Conservation (phyloP, 1,140 invertebrate species). For the Eciton burchellii region DNA sequence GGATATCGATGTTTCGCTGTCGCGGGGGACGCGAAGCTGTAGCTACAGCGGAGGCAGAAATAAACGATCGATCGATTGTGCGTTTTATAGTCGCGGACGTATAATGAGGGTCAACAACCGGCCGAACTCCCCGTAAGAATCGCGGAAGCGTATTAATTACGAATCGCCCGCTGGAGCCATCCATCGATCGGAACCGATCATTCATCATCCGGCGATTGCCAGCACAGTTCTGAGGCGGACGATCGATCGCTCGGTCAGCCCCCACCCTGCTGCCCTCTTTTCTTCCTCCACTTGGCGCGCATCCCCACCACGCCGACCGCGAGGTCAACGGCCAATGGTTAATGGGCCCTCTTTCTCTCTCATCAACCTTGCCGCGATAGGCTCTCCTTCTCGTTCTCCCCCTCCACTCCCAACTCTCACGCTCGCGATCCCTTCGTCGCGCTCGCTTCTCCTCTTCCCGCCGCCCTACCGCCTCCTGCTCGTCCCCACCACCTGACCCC, state of each 20-base stretch:
- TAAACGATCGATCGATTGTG: neutral
- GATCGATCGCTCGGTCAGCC: slow-evolving; percentile 56
- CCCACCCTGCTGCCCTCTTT: slow-evolving; percentile 49
- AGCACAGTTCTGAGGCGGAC: slow-evolving; percentile 53
- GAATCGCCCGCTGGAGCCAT: slow-evolving; percentile 43
- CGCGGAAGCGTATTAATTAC: slow-evolving; percentile 51
- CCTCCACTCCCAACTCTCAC: slow-evolving; percentile 15
- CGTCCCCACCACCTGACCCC: neutral
- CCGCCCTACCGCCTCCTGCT: slow-evolving; percentile 1
- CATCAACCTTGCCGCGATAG: slow-evolving; percentile 22
- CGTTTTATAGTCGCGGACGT: slow-evolving; percentile 1
- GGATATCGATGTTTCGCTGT: neutral
- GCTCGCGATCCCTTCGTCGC: neutral
- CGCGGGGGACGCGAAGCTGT: neutral
- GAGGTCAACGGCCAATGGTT: slow-evolving; percentile 73
- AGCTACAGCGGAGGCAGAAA: slow-evolving; percentile 3
- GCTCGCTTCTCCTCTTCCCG: neutral
- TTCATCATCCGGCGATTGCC: slow-evolving; percentile 33
- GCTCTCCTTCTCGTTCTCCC: slow-evolving; percentile 1
- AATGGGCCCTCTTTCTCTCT: slow-evolving; percentile 55
- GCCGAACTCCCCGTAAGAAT: slow-evolving; percentile 28
- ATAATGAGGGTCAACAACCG: slow-evolving; percentile 10
- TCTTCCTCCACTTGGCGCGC: slow-evolving; percentile 37
- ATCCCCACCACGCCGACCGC: slow-evolving; percentile 1
- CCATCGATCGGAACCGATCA: slow-evolving; percentile 49